A percentile compares a stretch with the other conserved stretches of the same genome.
Evolutionary conservation across 2,113 vertebrate genomes (phyloP).

Genomic region (Damaliscus lunatus): DNA sequence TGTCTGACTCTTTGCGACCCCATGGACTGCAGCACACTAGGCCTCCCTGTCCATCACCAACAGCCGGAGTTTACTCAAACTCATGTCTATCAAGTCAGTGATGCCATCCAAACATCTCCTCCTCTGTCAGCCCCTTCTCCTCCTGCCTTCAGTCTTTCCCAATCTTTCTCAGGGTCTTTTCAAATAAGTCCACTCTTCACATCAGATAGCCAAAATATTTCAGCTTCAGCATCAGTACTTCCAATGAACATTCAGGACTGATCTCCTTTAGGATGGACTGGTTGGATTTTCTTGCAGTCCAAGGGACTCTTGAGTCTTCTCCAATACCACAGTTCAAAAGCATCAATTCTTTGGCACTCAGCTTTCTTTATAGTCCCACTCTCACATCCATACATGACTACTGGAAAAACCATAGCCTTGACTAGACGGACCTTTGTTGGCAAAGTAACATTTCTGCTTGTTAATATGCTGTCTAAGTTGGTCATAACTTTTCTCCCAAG

Average conservation of each 20-base stretch:
- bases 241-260: background rate
- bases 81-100: background rate
- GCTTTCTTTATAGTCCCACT: background rate
- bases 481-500: background rate
- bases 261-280: background rate
- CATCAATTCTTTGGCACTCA: background rate
- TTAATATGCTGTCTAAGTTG: background rate
- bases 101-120: background rate
- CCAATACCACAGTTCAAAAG: background rate
- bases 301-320: background rate
- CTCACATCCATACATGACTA: background rate
- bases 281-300: background rate
- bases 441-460: background rate
- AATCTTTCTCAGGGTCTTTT: background rate
- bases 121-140: background rate
- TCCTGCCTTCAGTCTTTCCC: background rate
- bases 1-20: background rate
- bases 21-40: background rate
- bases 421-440: background rate
- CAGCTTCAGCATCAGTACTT: background rate
- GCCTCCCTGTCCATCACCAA: background rate
- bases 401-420: background rate
- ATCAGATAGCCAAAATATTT: background rate
- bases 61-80: background rate
- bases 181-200: background rate